Percentiles rank a stretch among this genome's conserved stretches.
phyloP scores from a whole-genome alignment of 1,140 invertebrate genomes.

The Campoletis sonorensis region DNA sequence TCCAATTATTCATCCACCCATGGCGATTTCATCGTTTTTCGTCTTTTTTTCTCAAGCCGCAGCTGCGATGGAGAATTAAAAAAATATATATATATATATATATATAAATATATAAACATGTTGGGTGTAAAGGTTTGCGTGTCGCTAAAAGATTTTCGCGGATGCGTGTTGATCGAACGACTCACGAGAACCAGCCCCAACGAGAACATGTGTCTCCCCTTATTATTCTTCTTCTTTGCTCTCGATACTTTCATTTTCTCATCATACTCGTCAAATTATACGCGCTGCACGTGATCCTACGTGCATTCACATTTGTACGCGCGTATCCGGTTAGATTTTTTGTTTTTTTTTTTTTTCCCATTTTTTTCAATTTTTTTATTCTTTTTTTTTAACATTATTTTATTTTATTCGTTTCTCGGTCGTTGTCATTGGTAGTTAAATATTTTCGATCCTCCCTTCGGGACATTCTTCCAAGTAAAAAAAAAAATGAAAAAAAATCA shows the following conservation, averaged over 20 bases:
- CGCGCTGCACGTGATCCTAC: constrained; percentile 30
- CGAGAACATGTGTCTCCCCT: constrained; percentile 27
- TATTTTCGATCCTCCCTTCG: neutral
- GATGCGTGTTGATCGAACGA: constrained; percentile 38
- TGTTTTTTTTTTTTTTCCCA: constrained; percentile 26
- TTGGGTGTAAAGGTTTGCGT: neutral
- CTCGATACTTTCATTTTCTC: constrained; percentile 33
- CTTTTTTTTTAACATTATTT: too few relatives aligned
- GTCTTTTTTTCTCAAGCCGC: constrained; percentile 9
- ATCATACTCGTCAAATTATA: constrained; percentile 41
- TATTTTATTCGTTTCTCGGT: too few relatives aligned
- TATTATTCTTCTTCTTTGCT: constrained; percentile 20
- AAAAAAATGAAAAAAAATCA: too few relatives aligned
- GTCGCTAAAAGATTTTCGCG: constrained; percentile 22
- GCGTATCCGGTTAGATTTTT: constrained; percentile 19
- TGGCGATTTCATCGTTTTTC: neutral
- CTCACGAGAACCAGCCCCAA: constrained; percentile 10
- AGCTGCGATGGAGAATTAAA: neutral
- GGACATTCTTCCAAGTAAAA: neutral
- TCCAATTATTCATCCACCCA: constrained; percentile 50
- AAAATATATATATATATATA: neutral
- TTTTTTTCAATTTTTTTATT: too few relatives aligned
- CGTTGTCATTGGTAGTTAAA: neutral
- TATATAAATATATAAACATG: too few relatives aligned
- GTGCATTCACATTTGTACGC: constrained; percentile 10